Evolutionary conservation across 2,797 vertebrate genomes (phyloP), one percentile per base, ranked within the genome.

Genomic region (Salarias fasciatus): DNA sequence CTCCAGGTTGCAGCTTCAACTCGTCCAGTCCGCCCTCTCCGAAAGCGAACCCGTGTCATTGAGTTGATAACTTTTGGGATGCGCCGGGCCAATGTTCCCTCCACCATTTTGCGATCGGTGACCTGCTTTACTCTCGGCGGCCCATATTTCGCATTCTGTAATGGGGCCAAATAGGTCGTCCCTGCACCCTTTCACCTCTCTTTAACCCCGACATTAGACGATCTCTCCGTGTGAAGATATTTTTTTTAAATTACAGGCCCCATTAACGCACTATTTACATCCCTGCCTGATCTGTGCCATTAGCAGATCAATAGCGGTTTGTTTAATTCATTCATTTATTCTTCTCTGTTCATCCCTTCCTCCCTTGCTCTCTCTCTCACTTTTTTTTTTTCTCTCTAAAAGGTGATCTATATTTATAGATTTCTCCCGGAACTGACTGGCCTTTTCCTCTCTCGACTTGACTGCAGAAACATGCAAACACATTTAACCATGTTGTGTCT

Each of bases 261-360:
- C 75, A 78, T 90, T 89, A 88, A 81, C 83, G 81, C 18, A 5
- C 75, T 61, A 77, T 88, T 86, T 84, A 84, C 83, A 87, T 89
- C 79, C 71, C 37, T 66, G 63, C 29, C 59, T 79, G 69, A 83
- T 75, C 84, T 52, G 55, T 81, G 66, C 80, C 83, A 89, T 90
- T 88, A 88, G 80, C 52, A 42, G 68, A 86, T 91, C 88, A 70
- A 90, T 88, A 74, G 31, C 15, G 0, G 59, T 76, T 82, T 71
- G 71, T 85, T 89, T 83, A 75, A 84, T 88, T 86, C 63, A 80
- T 86, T 85, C 30, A 83, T 89, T 80, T 80, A 75, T 89, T 83
- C 68, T 46, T 62, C 60, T 60, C 29, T 35, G 1, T 55, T 47
- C 53, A 6, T 48, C 10, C 24, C 11, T 48, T 5, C 33, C 3